Conservation (phyloP, 2,797 vertebrate genomes). For the Pangasius krempfi region DNA sequence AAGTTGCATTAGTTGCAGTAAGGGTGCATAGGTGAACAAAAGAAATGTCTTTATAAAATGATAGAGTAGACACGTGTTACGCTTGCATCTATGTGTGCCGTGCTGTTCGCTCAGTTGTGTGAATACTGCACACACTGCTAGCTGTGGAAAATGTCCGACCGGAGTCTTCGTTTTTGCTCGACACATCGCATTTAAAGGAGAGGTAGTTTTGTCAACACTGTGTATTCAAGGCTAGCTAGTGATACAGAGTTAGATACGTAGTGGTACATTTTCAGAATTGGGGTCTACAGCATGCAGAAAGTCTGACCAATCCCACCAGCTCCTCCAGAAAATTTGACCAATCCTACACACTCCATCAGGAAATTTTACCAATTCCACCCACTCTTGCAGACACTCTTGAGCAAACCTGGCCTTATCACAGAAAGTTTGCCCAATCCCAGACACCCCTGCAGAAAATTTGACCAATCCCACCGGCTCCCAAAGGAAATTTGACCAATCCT, state of each 20-base stretch:
- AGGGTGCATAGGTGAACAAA: not conserved
- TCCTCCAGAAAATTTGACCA: too few species aligned
- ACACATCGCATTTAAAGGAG: not conserved
- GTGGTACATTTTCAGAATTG: not conserved
- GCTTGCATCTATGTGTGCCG: not conserved
- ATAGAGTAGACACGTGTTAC: not conserved
- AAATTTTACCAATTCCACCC: too few species aligned
- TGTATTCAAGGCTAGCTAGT: not conserved
- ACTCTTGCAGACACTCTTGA: not conserved
- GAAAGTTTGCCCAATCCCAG: not conserved
- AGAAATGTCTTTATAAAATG: not conserved
- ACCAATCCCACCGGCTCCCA: not conserved
- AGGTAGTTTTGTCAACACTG: not conserved
- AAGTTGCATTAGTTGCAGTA: not conserved
- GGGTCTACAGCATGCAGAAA: not conserved
- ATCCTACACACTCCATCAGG: too few species aligned
- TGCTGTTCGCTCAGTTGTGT: not conserved
- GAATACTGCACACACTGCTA: not conserved
- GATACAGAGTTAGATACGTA: not conserved
- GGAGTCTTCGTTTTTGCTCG: not conserved
- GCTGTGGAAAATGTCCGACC: not conserved
- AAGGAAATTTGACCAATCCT: too few species aligned
- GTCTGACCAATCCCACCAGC: not conserved
- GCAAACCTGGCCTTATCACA: not conserved
- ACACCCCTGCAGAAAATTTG: not conserved